Evolutionary conservation across 1,140 invertebrate species (phyloP).

Genomic region (Drosophila grimshawi): DNA sequence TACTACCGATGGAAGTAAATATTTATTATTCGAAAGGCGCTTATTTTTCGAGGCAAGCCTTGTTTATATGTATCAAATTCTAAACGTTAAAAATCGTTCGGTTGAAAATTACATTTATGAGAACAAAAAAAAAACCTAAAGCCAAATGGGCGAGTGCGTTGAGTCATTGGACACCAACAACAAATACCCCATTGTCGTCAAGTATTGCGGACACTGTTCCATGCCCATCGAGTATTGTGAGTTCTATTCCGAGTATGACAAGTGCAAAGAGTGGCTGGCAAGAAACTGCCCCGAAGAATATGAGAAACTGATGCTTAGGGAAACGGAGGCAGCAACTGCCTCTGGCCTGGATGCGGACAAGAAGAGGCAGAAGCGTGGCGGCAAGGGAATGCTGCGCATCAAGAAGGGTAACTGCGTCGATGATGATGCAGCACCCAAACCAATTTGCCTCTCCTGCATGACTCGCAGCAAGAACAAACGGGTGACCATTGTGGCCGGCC

Average conservation of each 20-base stretch:
- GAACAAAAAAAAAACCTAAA: conserved; percentile 1
- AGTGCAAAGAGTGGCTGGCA: conserved; percentile 98
- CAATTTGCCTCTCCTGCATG: conserved; percentile 93
- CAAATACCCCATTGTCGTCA: conserved; percentile 92
- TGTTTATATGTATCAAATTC: neutral
- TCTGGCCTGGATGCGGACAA: conserved; percentile 11
- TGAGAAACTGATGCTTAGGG: conserved; percentile 89
- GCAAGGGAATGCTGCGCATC: conserved; percentile 17
- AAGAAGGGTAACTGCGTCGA: conserved; percentile 85
- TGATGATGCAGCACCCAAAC: conserved; percentile 94
- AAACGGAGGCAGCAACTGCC: conserved; percentile 84
- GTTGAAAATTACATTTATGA: conserved; percentile 20
- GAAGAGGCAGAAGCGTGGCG: conserved; percentile 41
- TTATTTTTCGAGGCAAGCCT: conserved; percentile 8
- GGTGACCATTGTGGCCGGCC: conserved; percentile 94
- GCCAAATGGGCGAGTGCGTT: neutral
- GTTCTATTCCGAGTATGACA: conserved; percentile 98
- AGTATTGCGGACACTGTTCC: conserved; percentile 97
- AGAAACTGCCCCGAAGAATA: conserved; percentile 96
- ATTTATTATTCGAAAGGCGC: neutral
- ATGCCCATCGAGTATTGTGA: conserved; percentile 98
- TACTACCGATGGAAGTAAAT: neutral
- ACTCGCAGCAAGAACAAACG: conserved; percentile 99
- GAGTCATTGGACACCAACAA: conserved; percentile 84
- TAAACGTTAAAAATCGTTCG: conserved; percentile 13